Evolutionary conservation across 2,888 invertebrate species (phyloP), one percentile per base, ranked within the genome.

Genomic region (Agapostemon virescens): DNA sequence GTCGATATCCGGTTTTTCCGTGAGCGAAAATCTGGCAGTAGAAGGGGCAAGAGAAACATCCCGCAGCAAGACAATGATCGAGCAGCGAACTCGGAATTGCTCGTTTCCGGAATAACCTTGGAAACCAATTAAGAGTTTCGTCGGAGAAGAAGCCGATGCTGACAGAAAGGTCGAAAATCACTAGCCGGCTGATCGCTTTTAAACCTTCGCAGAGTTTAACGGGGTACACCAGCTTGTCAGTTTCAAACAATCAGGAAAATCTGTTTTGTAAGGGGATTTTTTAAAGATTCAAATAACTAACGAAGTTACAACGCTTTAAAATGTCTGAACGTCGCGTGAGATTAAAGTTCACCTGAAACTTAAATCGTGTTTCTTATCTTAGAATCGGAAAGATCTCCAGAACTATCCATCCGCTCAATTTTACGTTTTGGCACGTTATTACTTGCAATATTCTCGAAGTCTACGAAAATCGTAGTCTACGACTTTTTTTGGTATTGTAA

Each of bases 71-170:
- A 76, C 71, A 66, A 84, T 74, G 82, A 84, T 80, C 78, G 71
- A 71, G 67, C 15, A 49, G 45, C 38, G 26, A 63, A 26, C 58
- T 67, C 26, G 70, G 38, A 83, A 79, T 82, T 73, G 79, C 69
- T 64, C 38, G 73, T 36, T 55, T 63, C 61, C 11, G 68, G 63
- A 63, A 67, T 78, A 76, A 80, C 70, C 83, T 83, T 85, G 75
- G 74, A 76, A 84, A 83, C 76, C 83, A 80, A 85, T 85, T 85
- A 85, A 77, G 77, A 74, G 81, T 49, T 55, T 68, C 70, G 68
- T 55, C 72, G 82, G 72, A 73, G 78, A 63, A 52, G 66, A 69
- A 52, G 66, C 69, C 49, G 74, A 70, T 58, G 68, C 73, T 42
- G 74, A 70, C 64, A 58, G 30, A 40, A 49, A 71, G 58, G 23